A percentile compares a stretch with the other conserved stretches of the same genome.
phyloP scores from a whole-genome alignment of 2,797 vertebrate species.

The Megalops cyprinoides region DNA sequence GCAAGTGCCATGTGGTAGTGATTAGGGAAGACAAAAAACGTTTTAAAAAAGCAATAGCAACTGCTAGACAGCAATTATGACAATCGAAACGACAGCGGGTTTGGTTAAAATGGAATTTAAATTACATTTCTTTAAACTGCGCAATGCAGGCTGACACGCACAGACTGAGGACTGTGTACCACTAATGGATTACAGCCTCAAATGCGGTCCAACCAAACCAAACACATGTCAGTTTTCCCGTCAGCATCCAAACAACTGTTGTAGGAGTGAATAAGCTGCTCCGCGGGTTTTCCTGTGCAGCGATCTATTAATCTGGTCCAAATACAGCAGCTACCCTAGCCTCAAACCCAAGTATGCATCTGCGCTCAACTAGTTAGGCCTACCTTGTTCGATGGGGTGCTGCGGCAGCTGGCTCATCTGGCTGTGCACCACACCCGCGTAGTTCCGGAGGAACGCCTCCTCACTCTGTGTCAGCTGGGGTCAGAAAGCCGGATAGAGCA shows the following conservation, averaged over 20 bases:
- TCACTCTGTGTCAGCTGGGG: constrained; percentile 90
- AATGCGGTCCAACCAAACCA: not conserved
- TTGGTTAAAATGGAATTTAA: not conserved
- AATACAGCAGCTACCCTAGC: not conserved
- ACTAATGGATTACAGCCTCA: constrained; percentile 2
- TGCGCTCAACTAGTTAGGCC: constrained; percentile 42
- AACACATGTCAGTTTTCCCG: not conserved
- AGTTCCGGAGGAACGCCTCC: constrained; percentile 95
- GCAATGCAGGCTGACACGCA: not conserved
- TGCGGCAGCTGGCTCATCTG: constrained; percentile 98
- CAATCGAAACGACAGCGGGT: too few relatives aligned
- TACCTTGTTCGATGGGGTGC: constrained; percentile 98
- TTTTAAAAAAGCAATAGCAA: too few relatives aligned
- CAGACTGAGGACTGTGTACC: not conserved
- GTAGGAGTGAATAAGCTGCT: too few relatives aligned
- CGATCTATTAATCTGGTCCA: too few relatives aligned
- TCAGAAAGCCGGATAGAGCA: not conserved
- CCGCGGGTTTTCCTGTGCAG: too few relatives aligned
- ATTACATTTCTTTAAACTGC: not conserved
- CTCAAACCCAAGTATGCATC: not conserved
- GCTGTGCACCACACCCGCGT: constrained; percentile 94
- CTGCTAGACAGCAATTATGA: too few relatives aligned
- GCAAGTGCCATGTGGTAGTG: too few relatives aligned
- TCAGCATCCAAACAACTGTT: too few relatives aligned
- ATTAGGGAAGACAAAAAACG: too few relatives aligned